Base-by-base conservation (phyloP, 2,888 invertebrate species). In the Andricus curvator region DNA sequence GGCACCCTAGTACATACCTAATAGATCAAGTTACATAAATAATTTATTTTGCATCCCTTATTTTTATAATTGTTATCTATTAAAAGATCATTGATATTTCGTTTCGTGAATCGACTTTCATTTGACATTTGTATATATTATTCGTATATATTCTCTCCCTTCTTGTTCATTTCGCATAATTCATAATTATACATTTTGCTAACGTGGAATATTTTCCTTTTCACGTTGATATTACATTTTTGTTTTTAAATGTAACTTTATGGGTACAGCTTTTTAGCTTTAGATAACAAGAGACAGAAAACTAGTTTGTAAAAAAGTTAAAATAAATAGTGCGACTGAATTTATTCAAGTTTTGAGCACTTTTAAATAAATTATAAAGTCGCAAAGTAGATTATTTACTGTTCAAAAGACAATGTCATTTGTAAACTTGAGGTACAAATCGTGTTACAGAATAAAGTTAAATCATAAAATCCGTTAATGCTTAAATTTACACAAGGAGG, bases 51-150 rank as follows among this genome's bases (percentile, higher is more conserved):
- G 51, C 78, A 67, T 81, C 74, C 66, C 79, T 81, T 79, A 78
- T 74, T 76, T 80, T 81, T 81, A 66, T 65, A 48, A 83, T 79
- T 83, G 80, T 78, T 82, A 79, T 70, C 56, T 80, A 29, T 80
- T 77, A 65, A 79, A 29, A 74, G 33, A 51, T 74, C 33, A 56
- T 74, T 33, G 33, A 56, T 74, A 25, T 74, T 70, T 79, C 80
- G 20, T 74, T 70, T 79, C 78, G 41, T 78, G 70, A 79, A 79
- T 74, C 66, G 68, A 83, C 20, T 80, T 84, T 81, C 84, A 84
- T 81, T 29, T 70, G 15, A 80, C 83, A 82, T 82, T 80, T 84
- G 83, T 84, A 80, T 60, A 82, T 80, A 82, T 29, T 25, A 82
- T 70, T 68, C 82, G 81, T 82, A 48, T 44, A 48, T 68, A 48